Percentiles rank a stretch among this genome's conserved stretches.
phyloP scores from a whole-genome alignment of 2,113 vertebrate species.

The Chloroceryle aenea region DNA sequence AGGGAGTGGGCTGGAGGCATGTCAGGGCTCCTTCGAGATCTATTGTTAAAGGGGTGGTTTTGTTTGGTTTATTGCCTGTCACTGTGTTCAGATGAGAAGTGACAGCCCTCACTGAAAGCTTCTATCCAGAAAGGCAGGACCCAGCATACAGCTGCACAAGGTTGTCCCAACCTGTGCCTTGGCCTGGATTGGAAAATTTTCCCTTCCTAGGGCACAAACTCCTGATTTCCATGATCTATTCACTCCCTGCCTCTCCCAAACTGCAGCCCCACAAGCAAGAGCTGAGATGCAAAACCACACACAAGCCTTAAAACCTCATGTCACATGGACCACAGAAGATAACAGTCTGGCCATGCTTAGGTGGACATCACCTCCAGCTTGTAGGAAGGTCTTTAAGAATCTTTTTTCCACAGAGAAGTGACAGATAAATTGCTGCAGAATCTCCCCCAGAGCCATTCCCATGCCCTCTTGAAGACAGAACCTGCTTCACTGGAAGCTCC shows the following conservation, averaged over 20 bases:
- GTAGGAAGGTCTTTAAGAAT: not conserved
- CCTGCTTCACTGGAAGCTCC: not conserved
- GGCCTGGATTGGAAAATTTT: not conserved
- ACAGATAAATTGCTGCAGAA: not conserved
- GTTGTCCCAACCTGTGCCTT: not conserved
- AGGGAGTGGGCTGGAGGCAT: not conserved
- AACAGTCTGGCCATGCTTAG: not conserved
- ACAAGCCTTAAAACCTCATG: not conserved
- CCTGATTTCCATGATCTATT: not conserved
- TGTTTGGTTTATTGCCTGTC: not conserved
- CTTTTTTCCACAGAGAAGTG: not conserved
- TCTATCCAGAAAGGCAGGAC: not conserved
- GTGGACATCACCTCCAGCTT: not conserved
- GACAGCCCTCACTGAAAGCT: not conserved
- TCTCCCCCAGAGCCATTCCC: not conserved
- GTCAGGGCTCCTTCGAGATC: not conserved
- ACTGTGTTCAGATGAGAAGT: not conserved
- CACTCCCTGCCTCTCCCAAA: not conserved
- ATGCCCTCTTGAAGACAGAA: not conserved
- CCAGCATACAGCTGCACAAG: not conserved
- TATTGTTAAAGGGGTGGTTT: not conserved
- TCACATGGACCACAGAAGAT: not conserved
- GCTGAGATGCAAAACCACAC: accelerated
- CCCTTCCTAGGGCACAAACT: not conserved
- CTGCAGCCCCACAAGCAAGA: not conserved